phyloP scores from a whole-genome alignment of 2,888 invertebrate species.

The Himalopsyche kuldschensis region DNA sequence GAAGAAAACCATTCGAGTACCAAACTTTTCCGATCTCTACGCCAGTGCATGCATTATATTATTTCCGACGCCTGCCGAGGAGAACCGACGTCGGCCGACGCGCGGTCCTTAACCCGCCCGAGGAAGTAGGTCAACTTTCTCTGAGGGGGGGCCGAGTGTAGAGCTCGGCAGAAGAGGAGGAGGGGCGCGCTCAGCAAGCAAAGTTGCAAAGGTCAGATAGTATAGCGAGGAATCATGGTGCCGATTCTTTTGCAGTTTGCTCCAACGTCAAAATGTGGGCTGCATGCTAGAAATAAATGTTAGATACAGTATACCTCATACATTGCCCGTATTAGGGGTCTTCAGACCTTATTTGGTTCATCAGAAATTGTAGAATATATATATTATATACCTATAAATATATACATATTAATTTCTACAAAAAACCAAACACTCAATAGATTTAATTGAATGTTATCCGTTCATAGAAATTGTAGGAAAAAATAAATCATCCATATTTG shows the following conservation, averaged over 20 bases:
- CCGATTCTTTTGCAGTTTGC: not conserved
- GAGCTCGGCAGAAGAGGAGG: not conserved
- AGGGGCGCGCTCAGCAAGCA: not conserved
- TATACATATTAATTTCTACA: too few relatives aligned
- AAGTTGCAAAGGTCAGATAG: slow-evolving; percentile 3
- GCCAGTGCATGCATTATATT: not conserved
- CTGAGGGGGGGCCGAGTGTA: not conserved
- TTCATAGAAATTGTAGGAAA: too few relatives aligned
- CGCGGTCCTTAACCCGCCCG: slow-evolving; percentile 19
- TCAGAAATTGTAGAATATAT: too few relatives aligned
- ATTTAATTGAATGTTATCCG: too few relatives aligned
- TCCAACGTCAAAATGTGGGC: not conserved
- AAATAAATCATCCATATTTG: too few relatives aligned
- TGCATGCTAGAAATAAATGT: not conserved
- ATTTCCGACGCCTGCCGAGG: slow-evolving; percentile 14
- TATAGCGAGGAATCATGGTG: not conserved
- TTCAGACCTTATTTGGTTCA: not conserved
- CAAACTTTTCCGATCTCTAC: not conserved
- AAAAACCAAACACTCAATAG: too few relatives aligned
- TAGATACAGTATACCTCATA: not conserved
- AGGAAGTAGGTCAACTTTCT: slow-evolving; percentile 30
- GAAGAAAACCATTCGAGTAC: not conserved
- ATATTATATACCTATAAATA: too few relatives aligned
- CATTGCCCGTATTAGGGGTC: not conserved
- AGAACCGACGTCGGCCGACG: slow-evolving; percentile 9